Percentiles rank a stretch among this genome's conserved stretches.
phyloP scores from a whole-genome alignment of 2,113 vertebrate species.

The Pterocles burchelli region DNA sequence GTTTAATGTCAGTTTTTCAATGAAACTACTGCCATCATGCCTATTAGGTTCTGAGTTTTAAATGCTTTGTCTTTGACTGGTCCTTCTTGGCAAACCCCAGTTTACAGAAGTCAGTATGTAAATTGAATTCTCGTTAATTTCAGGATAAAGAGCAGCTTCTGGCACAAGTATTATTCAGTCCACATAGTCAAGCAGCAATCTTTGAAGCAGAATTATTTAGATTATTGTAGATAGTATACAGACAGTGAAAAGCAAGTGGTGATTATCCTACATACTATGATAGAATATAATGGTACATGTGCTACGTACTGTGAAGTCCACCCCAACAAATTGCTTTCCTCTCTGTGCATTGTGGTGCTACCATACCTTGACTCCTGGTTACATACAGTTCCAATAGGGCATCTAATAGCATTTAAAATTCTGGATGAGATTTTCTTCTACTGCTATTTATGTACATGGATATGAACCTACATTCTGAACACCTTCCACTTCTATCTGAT shows the following conservation, averaged over 20 bases:
- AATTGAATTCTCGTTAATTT: background rate
- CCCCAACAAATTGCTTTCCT: background rate
- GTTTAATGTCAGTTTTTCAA: background rate
- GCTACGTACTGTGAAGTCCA: background rate
- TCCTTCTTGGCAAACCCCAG: background rate
- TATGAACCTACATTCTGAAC: background rate
- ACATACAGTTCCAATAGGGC: background rate
- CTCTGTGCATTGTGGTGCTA: background rate
- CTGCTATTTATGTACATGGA: background rate
- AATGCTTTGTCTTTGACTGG: background rate
- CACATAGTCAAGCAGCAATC: accelerated
- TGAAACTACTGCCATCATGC: background rate
- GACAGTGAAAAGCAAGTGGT: background rate
- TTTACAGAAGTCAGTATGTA: background rate
- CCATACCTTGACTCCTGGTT: background rate
- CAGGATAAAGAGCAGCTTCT: background rate
- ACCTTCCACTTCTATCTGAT: background rate
- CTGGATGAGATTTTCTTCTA: background rate
- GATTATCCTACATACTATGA: background rate
- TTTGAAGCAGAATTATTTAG: background rate
- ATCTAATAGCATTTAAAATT: background rate
- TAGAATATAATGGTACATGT: background rate
- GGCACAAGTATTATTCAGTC: background rate
- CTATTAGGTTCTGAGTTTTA: background rate
- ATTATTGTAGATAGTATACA: background rate